A percentile compares a stretch with the other conserved stretches of the same genome.
Evolutionary conservation across 2,113 vertebrate genomes (phyloP).

Genomic region (Excalfactoria chinensis): DNA sequence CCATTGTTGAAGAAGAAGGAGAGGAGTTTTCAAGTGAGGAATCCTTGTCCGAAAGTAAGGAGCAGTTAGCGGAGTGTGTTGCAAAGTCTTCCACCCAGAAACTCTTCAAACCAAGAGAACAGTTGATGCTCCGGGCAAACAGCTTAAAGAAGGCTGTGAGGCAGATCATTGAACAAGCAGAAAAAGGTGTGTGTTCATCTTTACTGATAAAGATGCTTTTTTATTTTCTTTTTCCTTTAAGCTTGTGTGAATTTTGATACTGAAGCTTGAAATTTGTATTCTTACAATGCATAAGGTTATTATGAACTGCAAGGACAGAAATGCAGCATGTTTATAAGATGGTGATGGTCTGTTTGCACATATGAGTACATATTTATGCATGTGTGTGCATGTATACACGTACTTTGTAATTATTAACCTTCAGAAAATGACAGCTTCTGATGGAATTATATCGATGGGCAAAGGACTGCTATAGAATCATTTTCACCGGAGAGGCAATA

Average conservation of each 20-base stretch:
- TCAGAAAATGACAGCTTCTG: not conserved
- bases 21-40: slow-evolving; percentile 91
- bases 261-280: not conserved
- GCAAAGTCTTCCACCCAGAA: slow-evolving; percentile 82
- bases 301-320: not conserved
- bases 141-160: slow-evolving; percentile 97
- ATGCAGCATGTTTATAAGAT: not conserved
- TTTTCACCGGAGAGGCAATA: not conserved
- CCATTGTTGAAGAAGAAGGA: slow-evolving; percentile 89
- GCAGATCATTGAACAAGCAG: slow-evolving; percentile 95
- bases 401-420: not conserved
- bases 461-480: not conserved
- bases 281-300: not conserved
- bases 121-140: slow-evolving; percentile 94
- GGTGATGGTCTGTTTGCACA: not conserved
- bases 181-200: slow-evolving; percentile 83
- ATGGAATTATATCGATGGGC: not conserved
- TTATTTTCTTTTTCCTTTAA: not conserved
- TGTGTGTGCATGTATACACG: not conserved
- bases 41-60: slow-evolving; percentile 89
- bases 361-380: not conserved
- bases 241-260: not conserved
- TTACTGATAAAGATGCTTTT: not conserved
- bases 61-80: slow-evolving; percentile 83
- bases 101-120: slow-evolving; percentile 86